Evolutionary conservation across 2,888 invertebrate species (phyloP), one percentile per base, ranked within the genome.

Genomic region (Podabrus alpinus): DNA sequence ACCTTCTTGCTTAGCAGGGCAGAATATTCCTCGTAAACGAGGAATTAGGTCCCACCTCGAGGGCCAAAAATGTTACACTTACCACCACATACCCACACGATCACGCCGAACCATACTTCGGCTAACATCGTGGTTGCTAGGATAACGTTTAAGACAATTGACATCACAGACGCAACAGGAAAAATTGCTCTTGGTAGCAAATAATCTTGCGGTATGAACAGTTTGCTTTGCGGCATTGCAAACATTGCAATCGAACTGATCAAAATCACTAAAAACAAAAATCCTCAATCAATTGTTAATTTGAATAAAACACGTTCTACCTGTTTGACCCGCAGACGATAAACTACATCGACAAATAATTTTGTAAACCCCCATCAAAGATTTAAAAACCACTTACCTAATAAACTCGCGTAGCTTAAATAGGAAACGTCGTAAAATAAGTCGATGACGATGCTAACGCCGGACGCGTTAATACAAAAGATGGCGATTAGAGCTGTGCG

Each of bases 71-170:
- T 24, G 1, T 10, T 60, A 10, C 15, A 19, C 82, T 81, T 86
- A 92, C 92, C 92, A 83, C 91, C 91, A 75, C 89, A 86, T 75
- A 90, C 88, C 87, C 92, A 92, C 66, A 92, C 88, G 7, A 90
- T 85, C 64, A 91, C 88, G 19, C 91, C 91, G 45, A 91, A 90
- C 90, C 92, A 92, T 60, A 91, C 90, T 80, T 90, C 90, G 4
- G 89, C 83, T 15, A 92, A 84, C 64, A 92, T 85, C 15, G 90
- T 91, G 3, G 90, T 89, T 2, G 90, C 88, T 71, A 92, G 81
- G 69, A 86, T 80, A 29, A 89, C 81, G 88, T 88, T 87, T 68
- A 88, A 84, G 25, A 90, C 82, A 64, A 91, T 88, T 59, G 89
- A 87, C 69, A 88, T 81, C 82, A 91, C 85, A 2, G 90, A 88